Base-by-base conservation (phyloP, 2,113 vertebrate species). In the Chaetura pelagica region DNA sequence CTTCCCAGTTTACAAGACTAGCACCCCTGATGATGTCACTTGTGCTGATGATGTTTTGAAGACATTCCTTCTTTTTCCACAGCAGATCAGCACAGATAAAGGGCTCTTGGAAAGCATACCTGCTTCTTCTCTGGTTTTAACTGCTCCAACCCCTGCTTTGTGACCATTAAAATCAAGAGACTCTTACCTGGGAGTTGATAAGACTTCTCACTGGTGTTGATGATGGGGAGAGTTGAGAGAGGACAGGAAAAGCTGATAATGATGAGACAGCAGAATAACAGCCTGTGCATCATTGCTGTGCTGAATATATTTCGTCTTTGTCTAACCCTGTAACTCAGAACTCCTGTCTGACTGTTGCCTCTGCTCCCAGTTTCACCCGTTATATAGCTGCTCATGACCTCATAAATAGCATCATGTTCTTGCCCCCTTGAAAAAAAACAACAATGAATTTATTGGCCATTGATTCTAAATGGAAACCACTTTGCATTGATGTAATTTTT, bases 401-500 rank as follows among this genome's bases (percentile, higher is more conserved):
- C 97, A 97, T 93, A 94, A 96, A 96, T 72, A 94, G 54, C 97
- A 84, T 97, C 87, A 92, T 95, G 55, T 94, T 69, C 94, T 83
- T 59, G 79, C 90, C 89, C 89, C 27, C 84, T 68, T 46, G 23
- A 87, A 89, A 84, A 48, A 69, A 85, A 77, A 64, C 92, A 52
- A 77, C 91, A 90, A 93, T 95, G 34, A 93, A 94, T 95, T 95
- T 92, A 96, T 97, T 97, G 94, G 96, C 95, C 83, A 69, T 79
- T 74, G 96, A 97, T 95, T 93, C 95, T 89, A 87, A 97, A 96
- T 97, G 96, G 96, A 97, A 98, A 96, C 91, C 97, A 96, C 97
- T 98, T 97, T 97, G 97, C 97, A 96, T 97, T 98, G 98, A 98
- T 97, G 98, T 98, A 96, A 98, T 98, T 97, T 97, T 97, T 98